phyloP scores from a whole-genome alignment of 2,113 vertebrate species.

The Nesogale talazaci region DNA sequence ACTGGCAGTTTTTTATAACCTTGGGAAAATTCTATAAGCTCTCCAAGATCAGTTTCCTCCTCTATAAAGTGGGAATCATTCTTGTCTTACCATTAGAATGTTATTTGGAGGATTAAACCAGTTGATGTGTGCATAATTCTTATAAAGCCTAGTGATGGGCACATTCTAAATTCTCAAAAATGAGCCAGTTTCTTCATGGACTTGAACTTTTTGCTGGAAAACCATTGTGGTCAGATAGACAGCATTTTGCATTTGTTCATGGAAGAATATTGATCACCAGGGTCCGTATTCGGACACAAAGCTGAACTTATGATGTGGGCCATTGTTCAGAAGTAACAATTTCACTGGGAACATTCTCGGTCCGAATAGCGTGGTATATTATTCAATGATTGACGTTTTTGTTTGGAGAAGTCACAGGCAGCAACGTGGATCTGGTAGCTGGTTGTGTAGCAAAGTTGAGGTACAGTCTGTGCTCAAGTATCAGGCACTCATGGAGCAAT shows the following conservation, averaged over 20 bases:
- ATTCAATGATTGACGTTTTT: background rate
- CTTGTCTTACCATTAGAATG: background rate
- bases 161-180: background rate
- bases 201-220: conserved; percentile 26
- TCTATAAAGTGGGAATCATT: background rate
- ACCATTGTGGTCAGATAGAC: background rate
- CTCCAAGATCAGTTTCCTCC: background rate
- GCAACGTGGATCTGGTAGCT: background rate
- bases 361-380: background rate
- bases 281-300: background rate
- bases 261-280: background rate
- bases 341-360: background rate
- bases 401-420: background rate
- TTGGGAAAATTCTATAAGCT: background rate
- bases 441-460: background rate
- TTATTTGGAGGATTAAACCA: background rate
- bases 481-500: background rate
- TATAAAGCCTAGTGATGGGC: background rate
- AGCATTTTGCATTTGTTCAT: background rate
- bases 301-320: background rate
- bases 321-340: background rate
- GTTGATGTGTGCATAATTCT: background rate
- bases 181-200: conserved; percentile 18
- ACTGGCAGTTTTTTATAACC: background rate
- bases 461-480: background rate